These are phyloP conservation scores for Pelochelys cantorii DNA, from an alignment of 2,797 vertebrate genomes.

Conservation along the genomic window DNA sequence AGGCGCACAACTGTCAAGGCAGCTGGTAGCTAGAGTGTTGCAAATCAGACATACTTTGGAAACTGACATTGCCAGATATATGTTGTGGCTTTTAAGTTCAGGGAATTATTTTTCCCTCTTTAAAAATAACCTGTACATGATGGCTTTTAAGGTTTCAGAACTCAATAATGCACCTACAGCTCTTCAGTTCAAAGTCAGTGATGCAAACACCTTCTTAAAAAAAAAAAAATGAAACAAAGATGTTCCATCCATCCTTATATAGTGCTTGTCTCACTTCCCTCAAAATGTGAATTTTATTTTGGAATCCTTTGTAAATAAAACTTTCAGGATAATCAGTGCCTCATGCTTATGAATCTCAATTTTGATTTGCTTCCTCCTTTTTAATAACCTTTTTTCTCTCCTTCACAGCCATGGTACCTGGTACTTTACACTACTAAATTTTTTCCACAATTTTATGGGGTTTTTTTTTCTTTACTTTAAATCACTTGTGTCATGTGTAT, in stretches of 20 bases:
- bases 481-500: background rate
- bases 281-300: conserved; percentile 10
- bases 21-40: conserved; percentile 77
- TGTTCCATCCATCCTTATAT: background rate
- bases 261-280: background rate
- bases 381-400: background rate
- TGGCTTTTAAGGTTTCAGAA: background rate
- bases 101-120: background rate
- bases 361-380: conserved; percentile 5
- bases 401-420: background rate
- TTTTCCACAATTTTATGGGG: too few species aligned
- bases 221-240: conserved; percentile 35
- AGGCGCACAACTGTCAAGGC: conserved; percentile 73
- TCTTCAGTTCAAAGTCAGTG: background rate
- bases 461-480: background rate
- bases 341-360: conserved; percentile 7
- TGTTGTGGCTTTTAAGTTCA: background rate
- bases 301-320: conserved; percentile 7
- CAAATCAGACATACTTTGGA: conserved; percentile 50
- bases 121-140: background rate
- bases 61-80: conserved; percentile 47
- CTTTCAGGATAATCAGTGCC: conserved; percentile 13
- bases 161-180: background rate
- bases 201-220: background rate
- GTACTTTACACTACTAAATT: background rate